phyloP scores from a whole-genome alignment of 2,888 invertebrate species.

The Trilocha varians region DNA sequence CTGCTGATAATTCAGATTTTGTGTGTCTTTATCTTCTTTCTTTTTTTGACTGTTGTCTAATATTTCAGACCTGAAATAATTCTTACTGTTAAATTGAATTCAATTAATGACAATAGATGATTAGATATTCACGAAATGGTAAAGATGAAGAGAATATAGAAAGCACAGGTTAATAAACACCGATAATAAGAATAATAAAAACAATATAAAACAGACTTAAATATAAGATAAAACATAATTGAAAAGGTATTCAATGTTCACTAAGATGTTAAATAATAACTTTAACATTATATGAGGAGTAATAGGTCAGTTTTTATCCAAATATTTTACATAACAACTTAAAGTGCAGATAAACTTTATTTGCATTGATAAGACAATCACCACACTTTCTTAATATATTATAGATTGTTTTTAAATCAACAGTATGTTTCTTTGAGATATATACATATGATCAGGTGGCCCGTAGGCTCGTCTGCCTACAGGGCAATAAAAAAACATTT shows the following conservation, averaged over 20 bases:
- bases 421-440: too few relatives aligned
- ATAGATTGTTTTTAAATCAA: too few relatives aligned
- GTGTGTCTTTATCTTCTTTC: conserved; percentile 57
- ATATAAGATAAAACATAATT: too few relatives aligned
- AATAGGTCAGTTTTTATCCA: conserved; percentile 5
- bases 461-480: too few relatives aligned
- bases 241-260: background rate
- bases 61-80: conserved; percentile 73
- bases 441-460: too few relatives aligned
- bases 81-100: background rate
- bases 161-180: too few relatives aligned
- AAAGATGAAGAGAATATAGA: background rate
- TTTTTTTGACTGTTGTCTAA: conserved; percentile 74
- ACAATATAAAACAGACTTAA: too few relatives aligned
- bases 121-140: background rate
- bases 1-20: conserved; percentile 42
- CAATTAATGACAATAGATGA: background rate
- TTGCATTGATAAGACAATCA: background rate
- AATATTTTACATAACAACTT: background rate
- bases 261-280: background rate
- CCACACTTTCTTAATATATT: background rate
- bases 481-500: too few relatives aligned
- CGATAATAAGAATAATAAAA: too few relatives aligned
- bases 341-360: background rate
- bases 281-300: background rate